Evolutionary conservation across 2,113 vertebrate genomes (phyloP).

Genomic region (Pseudonaja textilis): DNA sequence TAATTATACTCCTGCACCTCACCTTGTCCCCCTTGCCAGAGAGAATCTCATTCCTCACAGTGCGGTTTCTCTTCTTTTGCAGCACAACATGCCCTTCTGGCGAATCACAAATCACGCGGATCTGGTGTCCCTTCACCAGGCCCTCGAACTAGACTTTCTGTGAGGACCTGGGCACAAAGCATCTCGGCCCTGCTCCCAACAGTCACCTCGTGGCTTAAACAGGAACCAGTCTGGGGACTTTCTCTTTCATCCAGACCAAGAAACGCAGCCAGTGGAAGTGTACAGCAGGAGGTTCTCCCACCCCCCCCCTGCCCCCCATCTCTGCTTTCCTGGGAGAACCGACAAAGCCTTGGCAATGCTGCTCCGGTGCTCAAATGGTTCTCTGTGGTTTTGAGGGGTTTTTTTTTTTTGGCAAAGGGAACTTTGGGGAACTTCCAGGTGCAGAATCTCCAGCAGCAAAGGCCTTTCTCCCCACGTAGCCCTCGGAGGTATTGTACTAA

Average conservation of each 20-base stretch:
- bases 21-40: not conserved
- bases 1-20: not conserved
- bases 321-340: conserved; percentile 32
- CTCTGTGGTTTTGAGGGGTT: not conserved
- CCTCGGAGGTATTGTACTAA: conserved; percentile 10
- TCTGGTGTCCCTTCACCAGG: conserved; percentile 94
- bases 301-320: not conserved
- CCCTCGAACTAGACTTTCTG: conserved; percentile 95
- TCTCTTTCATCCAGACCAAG: conserved; percentile 61
- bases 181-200: conserved; percentile 26
- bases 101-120: conserved; percentile 92
- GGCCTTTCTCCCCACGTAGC: conserved; percentile 39
- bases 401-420: conserved; percentile 43
- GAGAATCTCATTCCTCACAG: not conserved
- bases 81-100: conserved; percentile 99
- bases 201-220: conserved; percentile 30
- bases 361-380: conserved; percentile 39
- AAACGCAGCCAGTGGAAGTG: conserved; percentile 60
- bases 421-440: conserved; percentile 26
- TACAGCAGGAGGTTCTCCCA: conserved; percentile 33
- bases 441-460: conserved; percentile 27
- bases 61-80: conserved; percentile 8
- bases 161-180: conserved; percentile 59
- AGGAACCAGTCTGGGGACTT: conserved; percentile 45
- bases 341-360: conserved; percentile 17